A percentile compares a stretch with the other conserved stretches of the same genome.
Evolutionary conservation across 2,888 invertebrate genomes (phyloP).

Genomic region (Tetragonula carbonaria): DNA sequence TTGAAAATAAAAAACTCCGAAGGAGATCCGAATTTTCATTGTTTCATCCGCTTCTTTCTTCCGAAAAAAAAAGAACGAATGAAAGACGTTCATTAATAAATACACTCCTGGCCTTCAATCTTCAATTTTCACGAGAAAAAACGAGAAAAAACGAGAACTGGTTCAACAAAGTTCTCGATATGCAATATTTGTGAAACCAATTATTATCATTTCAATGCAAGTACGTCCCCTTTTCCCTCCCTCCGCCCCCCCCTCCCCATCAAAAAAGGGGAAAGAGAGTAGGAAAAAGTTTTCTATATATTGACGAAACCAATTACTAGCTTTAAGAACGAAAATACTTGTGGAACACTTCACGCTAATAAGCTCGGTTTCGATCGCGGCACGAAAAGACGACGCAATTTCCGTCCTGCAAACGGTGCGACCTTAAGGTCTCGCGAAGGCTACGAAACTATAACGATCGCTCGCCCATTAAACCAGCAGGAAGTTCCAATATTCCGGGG

Average conservation of each 20-base stretch:
- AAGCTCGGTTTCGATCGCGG: constrained; percentile 3
- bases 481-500: constrained; percentile 48
- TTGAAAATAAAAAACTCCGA: no score
- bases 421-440: constrained; percentile 17
- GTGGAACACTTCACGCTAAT: constrained; percentile 11
- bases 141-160: not conserved
- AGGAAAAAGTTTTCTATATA: not conserved
- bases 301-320: not conserved
- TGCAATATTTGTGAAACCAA: not conserved
- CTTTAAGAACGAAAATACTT: constrained; percentile 6
- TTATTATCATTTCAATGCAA: not conserved
- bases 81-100: not conserved
- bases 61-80: no score
- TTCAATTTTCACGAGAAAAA: not conserved
- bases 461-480: constrained; percentile 42
- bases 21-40: no score
- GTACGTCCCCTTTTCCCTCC: not conserved
- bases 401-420: constrained; percentile 25
- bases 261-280: not conserved
- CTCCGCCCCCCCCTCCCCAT: not conserved
- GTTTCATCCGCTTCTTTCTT: no score
- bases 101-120: not conserved
- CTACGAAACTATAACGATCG: constrained; percentile 43
- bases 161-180: not conserved
- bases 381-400: constrained; percentile 11